Evolutionary conservation across 2,888 invertebrate species (phyloP).

Genomic region (Molanna angustata): DNA sequence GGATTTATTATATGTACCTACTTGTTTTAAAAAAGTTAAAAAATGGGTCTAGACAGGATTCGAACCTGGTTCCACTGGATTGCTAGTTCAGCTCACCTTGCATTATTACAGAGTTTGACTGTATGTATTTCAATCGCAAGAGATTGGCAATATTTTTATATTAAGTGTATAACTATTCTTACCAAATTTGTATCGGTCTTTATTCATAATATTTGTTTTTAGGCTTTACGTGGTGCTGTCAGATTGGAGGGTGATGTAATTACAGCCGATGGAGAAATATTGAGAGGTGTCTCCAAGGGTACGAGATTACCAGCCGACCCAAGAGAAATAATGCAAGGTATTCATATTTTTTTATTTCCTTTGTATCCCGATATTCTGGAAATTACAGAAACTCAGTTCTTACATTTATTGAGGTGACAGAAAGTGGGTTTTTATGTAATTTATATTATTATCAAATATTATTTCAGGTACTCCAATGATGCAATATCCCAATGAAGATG

Average conservation of each 20-base stretch:
- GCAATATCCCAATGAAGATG: conserved; percentile 47
- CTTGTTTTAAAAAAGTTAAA: too few relatives aligned
- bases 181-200: too few relatives aligned
- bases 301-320: conserved; percentile 45
- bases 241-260: conserved; percentile 96
- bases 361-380: not conserved
- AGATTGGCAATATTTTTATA: too few relatives aligned
- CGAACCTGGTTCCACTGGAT: too few relatives aligned
- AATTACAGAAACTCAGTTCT: not conserved
- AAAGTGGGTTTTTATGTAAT: too few relatives aligned
- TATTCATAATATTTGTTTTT: conserved; percentile 35
- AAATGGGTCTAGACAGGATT: too few relatives aligned
- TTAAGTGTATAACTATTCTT: too few relatives aligned
- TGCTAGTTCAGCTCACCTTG: too few relatives aligned
- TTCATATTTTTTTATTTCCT: not conserved
- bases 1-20: too few relatives aligned
- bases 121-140: too few relatives aligned
- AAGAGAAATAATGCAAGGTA: conserved; percentile 29
- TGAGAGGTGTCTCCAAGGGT: conserved; percentile 65
- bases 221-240: conserved; percentile 94
- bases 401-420: conserved; percentile 41
- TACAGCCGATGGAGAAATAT: conserved; percentile 87
- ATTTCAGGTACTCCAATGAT: conserved; percentile 46
- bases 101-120: too few relatives aligned
- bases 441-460: too few relatives aligned